These are phyloP conservation scores for Cyclargus thomasi DNA, from an alignment of 1,140 invertebrate species.

Conservation along the genomic window DNA sequence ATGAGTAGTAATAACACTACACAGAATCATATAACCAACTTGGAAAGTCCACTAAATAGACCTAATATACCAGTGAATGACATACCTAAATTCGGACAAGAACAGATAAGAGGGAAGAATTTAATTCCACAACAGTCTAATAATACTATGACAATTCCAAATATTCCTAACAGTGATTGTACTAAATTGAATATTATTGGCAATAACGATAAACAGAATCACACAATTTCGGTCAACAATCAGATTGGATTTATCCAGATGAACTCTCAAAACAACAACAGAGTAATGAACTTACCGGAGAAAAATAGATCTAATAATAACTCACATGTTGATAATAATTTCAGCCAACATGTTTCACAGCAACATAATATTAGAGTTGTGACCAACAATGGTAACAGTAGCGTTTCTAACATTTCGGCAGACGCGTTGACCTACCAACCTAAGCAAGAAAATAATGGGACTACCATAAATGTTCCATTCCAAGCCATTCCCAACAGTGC, in stretches of 20 bases:
- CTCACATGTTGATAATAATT: conserved; percentile 47
- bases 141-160: conserved; percentile 40
- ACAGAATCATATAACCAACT: conserved; percentile 46
- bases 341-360: conserved; percentile 60
- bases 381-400: conserved; percentile 56
- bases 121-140: conserved; percentile 50
- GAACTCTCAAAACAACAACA: conserved; percentile 64
- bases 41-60: conserved; percentile 58
- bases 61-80: conserved; percentile 49
- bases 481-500: conserved; percentile 69
- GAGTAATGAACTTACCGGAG: conserved; percentile 68
- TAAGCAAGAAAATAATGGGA: conserved; percentile 54
- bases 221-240: conserved; percentile 63
- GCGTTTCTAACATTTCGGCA: conserved; percentile 44
- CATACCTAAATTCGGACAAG: conserved; percentile 53
- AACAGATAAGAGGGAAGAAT: conserved; percentile 56
- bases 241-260: conserved; percentile 71
- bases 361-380: conserved; percentile 68
- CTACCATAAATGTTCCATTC: conserved; percentile 69
- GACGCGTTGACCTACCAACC: conserved; percentile 61
- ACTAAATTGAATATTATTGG: conserved; percentile 60
- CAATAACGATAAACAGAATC: conserved; percentile 57
- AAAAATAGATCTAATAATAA: conserved; percentile 57
- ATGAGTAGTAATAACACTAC: conserved; percentile 46
- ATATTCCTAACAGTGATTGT: conserved; percentile 53